Conservation (phyloP, 1,140 invertebrate genomes). For the Euschistus heros region DNA sequence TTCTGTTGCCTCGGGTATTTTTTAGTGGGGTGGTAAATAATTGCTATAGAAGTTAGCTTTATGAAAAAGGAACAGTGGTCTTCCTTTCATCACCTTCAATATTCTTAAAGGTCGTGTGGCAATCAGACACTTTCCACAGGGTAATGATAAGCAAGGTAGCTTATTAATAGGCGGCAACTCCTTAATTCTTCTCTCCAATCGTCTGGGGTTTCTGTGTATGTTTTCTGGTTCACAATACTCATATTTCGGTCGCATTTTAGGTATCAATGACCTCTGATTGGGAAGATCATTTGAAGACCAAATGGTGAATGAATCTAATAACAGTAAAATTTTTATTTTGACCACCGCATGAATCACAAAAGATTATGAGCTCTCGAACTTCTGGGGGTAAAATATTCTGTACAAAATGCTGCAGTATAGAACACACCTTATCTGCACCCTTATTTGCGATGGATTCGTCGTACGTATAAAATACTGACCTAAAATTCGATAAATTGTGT, state of each 20-base stretch:
- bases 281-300: conserved; percentile 14
- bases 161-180: background rate
- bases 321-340: conserved; percentile 23
- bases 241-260: conserved; percentile 13
- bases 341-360: conserved; percentile 24
- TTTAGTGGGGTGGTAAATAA: background rate
- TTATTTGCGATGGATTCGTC: conserved; percentile 25
- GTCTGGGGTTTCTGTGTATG: background rate
- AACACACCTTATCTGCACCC: conserved; percentile 24
- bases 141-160: background rate
- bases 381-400: conserved; percentile 18
- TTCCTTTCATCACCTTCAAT: background rate
- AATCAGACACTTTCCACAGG: background rate
- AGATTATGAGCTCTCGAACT: too few species aligned
- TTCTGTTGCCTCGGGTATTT: background rate
- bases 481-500: conserved; percentile 20
- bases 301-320: conserved; percentile 18
- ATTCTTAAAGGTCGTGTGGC: background rate
- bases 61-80: background rate
- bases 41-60: background rate
- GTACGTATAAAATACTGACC: conserved; percentile 26
- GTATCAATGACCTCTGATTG: conserved; percentile 14
- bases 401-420: conserved; percentile 24
- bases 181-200: background rate
- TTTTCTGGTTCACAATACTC: background rate